Base-by-base conservation (phyloP, 2,113 vertebrate genomes). In the Tamias sibiricus region DNA sequence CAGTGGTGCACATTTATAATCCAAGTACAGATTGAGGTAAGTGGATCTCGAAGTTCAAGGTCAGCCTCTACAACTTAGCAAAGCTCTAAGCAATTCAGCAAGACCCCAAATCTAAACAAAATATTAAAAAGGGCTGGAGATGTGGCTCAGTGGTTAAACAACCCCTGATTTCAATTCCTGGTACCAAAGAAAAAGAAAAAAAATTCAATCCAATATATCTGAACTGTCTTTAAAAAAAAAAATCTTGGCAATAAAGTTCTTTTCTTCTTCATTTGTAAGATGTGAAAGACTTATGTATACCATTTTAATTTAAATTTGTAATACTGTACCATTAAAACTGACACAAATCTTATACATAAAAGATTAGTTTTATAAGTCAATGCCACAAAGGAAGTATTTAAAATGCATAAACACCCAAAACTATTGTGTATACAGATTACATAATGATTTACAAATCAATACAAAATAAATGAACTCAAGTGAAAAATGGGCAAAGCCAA, bases 321-420 rank as follows among this genome's bases (percentile, higher is more conserved):
- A 80, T 4, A 0, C 17, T 93, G 16, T 62, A 82, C 26, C 40
- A 40, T 37, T 81, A 74, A 26, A 93, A 66, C 13, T 83, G 59
- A 92, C 26, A 80, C 30, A 83, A 88, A 47, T 19, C 40, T 86
- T 92, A 90, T 87, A 24, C 52, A 87, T 71, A 91, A 90, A 95
- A 95, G 68, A 44, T 52, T 37, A 79, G 74, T 74, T 82, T 90
- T 86, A 30, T 44, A 96, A 86, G 8, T 49, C 57, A 93, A 19
- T 40, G 54, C 14, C 59, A 85, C 72, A 19, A 62, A 93, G 59
- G 47, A 90, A 68, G 22, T 66, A 87, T 64, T 82, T 95, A 66
- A 77, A 86, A 91, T 8, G 82, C 22, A 89, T n/a, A 66, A 59
- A 88, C 7, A 83, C 6, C 59, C n/a, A 92, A 90, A 68, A 40